Conservation (phyloP, 2,888 invertebrate species). For the Blastobasis lacticolella region DNA sequence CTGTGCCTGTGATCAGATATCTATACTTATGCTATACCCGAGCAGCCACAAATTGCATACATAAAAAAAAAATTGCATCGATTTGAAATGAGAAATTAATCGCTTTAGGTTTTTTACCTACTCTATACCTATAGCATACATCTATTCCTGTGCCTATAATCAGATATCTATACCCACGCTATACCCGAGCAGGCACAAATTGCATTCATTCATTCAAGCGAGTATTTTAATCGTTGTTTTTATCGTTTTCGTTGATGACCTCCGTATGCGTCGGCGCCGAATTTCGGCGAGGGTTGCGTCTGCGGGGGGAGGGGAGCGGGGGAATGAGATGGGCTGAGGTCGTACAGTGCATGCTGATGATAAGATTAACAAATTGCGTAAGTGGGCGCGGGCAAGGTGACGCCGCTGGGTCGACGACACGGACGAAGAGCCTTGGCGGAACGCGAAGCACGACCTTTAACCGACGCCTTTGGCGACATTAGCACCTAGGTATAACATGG, state of each 20-base stretch:
- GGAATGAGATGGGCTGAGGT: conserved; percentile 49
- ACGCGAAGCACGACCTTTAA: conserved; percentile 23
- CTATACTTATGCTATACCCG: no score
- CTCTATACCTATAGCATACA: no score
- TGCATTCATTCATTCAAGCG: no score
- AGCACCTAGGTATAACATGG: no score
- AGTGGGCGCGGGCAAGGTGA: conserved; percentile 67
- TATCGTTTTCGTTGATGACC: conserved; percentile 31
- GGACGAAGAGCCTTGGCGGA: conserved; percentile 54
- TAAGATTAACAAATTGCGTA: conserved; percentile 72
- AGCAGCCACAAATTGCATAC: no score
- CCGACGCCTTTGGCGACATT: neutral
- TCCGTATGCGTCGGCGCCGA: conserved; percentile 26
- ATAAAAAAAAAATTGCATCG: no score
- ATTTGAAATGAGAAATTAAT: no score
- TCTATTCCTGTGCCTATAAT: no score
- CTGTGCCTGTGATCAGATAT: no score
- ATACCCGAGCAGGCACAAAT: no score
- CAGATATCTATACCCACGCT: no score
- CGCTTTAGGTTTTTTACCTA: no score
- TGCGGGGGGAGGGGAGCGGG: conserved; percentile 41
- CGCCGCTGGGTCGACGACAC: conserved; percentile 67
- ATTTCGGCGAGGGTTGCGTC: conserved; percentile 42
- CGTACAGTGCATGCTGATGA: conserved; percentile 63
- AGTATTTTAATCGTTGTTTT: neutral